phyloP scores from a whole-genome alignment of 1,140 invertebrate species.

The Lepidurus couesii region DNA sequence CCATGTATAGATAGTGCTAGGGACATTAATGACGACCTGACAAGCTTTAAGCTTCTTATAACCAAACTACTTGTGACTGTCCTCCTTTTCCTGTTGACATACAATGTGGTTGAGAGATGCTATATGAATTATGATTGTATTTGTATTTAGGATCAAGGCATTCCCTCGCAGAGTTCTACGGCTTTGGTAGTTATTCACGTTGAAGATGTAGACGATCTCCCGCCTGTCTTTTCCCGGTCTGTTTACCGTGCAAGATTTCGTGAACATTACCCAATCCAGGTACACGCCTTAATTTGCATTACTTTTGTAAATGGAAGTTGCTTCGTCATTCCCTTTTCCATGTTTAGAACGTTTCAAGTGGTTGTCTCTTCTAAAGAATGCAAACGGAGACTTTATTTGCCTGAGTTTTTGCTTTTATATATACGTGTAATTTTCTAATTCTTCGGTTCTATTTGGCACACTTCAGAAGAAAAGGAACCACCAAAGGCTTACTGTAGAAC shows the following conservation, averaged over 20 bases:
- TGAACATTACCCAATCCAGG: constrained; percentile 29
- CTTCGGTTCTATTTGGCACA: background rate
- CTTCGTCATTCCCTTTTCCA: background rate
- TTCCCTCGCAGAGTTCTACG: constrained; percentile 38
- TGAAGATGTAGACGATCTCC: constrained; percentile 46
- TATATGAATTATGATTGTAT: background rate
- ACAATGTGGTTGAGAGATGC: too few relatives aligned
- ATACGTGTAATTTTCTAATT: background rate
- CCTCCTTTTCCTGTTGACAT: too few relatives aligned
- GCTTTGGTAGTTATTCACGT: constrained; percentile 42
- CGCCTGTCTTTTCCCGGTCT: constrained; percentile 41
- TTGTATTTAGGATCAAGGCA: constrained; percentile 25
- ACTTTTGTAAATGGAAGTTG: background rate
- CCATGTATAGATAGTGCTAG: background rate
- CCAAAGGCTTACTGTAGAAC: constrained; percentile 58
- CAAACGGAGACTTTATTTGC: too few relatives aligned
- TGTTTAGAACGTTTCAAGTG: background rate
- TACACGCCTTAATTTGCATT: constrained; percentile 43
- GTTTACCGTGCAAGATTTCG: constrained; percentile 28
- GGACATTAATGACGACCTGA: too few relatives aligned
- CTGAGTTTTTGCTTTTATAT: too few relatives aligned
- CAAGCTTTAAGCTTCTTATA: background rate
- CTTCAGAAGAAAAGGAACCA: constrained; percentile 51
- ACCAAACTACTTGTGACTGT: background rate
- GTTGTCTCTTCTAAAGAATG: too few relatives aligned